Percentiles rank a stretch among this genome's conserved stretches.
phyloP scores from a whole-genome alignment of 2,113 vertebrate genomes.

The Emydura subglobosa region DNA sequence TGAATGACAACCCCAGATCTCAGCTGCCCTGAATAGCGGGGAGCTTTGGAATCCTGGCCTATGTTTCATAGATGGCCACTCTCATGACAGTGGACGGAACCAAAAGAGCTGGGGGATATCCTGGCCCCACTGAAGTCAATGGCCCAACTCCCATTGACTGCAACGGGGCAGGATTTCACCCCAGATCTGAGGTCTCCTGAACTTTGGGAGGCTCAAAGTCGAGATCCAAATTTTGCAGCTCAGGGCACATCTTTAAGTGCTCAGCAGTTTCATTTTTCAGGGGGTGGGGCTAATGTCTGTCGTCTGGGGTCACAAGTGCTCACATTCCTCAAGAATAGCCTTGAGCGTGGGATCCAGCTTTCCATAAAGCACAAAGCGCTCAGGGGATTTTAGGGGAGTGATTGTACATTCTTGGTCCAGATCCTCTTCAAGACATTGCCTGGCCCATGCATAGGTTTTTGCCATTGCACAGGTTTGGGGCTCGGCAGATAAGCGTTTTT shows the following conservation, averaged over 20 bases:
- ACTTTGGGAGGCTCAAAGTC: neutral
- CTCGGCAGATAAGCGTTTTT: accelerated
- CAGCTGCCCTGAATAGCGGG: neutral
- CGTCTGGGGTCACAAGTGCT: neutral
- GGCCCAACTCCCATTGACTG: neutral
- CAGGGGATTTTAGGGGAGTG: neutral
- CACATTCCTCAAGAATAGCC: neutral
- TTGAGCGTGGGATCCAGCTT: neutral
- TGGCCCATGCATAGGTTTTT: accelerated
- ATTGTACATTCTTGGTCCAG: neutral
- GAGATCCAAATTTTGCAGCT: accelerated
- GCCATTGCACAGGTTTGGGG: neutral
- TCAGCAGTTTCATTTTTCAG: neutral
- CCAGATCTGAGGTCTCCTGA: accelerated
- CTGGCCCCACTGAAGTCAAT: neutral
- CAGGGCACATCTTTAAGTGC: neutral
- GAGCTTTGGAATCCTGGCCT: neutral
- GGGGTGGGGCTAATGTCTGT: neutral
- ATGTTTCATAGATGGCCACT: neutral
- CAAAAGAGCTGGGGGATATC: neutral
- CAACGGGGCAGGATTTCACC: neutral
- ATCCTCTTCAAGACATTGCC: neutral
- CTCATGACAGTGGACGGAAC: neutral
- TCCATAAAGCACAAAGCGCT: accelerated
- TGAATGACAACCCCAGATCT: neutral